Conservation (phyloP, 2,797 vertebrate species). For the Ctenosaura bakeri region DNA sequence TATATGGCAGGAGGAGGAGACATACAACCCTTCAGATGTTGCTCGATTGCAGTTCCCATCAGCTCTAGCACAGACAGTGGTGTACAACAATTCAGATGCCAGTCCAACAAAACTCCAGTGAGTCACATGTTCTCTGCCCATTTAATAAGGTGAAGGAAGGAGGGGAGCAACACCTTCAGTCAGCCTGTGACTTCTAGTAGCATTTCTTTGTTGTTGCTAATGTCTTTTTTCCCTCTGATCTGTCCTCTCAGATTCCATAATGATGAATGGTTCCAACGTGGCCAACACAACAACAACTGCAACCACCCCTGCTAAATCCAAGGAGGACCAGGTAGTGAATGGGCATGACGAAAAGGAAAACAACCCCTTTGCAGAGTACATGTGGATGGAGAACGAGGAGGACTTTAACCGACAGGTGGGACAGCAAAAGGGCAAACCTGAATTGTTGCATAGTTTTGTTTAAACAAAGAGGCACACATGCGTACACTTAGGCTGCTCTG, state of each 20-base stretch:
- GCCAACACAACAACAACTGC: constrained; percentile 83
- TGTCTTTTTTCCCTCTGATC: neutral
- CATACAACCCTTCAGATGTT: neutral
- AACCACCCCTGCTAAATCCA: constrained; percentile 62
- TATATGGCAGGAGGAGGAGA: accelerated
- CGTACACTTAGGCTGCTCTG: neutral
- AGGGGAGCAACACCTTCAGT: too few relatives aligned
- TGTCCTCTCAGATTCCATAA: constrained; percentile 82
- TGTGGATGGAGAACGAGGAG: constrained; percentile 99
- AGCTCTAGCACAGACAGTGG: neutral
- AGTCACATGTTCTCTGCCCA: neutral
- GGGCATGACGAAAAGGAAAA: constrained; percentile 89
- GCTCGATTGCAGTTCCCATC: neutral
- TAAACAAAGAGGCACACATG: neutral
- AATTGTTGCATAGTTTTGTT: neutral
- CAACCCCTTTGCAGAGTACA: constrained; percentile 96
- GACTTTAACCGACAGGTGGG: constrained; percentile 95
- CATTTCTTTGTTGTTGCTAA: neutral
- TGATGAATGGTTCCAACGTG: constrained; percentile 93
- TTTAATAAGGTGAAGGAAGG: neutral
- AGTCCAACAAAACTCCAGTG: neutral
- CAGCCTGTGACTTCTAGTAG: too few relatives aligned
- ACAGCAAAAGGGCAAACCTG: neutral
- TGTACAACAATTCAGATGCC: neutral
- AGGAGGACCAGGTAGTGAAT: constrained; percentile 76